phyloP scores from a whole-genome alignment of 2,113 vertebrate species.

The Cyprinodon variegatus region DNA sequence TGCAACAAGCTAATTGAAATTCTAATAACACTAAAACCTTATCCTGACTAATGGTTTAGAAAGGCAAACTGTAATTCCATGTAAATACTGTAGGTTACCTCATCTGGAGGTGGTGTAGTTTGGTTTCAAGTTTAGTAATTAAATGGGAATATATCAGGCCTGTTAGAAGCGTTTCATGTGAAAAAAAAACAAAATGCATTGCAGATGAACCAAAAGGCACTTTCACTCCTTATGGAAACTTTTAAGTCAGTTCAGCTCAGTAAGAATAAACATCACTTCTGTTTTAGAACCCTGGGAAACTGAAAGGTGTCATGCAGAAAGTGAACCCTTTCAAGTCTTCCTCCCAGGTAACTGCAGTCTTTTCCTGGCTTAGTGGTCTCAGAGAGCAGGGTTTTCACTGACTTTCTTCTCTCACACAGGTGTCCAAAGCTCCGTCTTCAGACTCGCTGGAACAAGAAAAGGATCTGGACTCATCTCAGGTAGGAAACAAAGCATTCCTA shows the following conservation, averaged over 20 bases:
- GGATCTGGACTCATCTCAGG: conserved; percentile 36
- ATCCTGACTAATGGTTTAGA: too few species aligned
- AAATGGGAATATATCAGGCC: too few species aligned
- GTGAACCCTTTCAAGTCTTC: conserved; percentile 61
- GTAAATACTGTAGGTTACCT: too few species aligned
- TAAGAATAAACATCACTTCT: not conserved
- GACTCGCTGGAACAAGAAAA: conserved; percentile 40
- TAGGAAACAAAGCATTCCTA: conserved; percentile 2
- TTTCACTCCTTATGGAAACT: too few species aligned
- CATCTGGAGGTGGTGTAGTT: too few species aligned
- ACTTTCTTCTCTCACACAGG: conserved; percentile 28
- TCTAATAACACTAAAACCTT: too few species aligned
- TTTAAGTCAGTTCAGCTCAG: too few species aligned
- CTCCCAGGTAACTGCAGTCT: conserved; percentile 54
- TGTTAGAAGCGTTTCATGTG: too few species aligned
- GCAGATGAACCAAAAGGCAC: not conserved
- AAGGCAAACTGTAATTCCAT: too few species aligned
- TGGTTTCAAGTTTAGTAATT: too few species aligned
- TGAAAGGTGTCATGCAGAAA: conserved; percentile 59
- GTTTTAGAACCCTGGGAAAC: conserved; percentile 57
- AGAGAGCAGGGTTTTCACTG: not conserved
- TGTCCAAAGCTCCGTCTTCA: conserved; percentile 28
- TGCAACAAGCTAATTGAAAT: too few species aligned
- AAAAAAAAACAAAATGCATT: too few species aligned
- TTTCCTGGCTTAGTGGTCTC: not conserved